Conservation (phyloP, 2,797 vertebrate genomes). For the Novumbra hubbsi region DNA sequence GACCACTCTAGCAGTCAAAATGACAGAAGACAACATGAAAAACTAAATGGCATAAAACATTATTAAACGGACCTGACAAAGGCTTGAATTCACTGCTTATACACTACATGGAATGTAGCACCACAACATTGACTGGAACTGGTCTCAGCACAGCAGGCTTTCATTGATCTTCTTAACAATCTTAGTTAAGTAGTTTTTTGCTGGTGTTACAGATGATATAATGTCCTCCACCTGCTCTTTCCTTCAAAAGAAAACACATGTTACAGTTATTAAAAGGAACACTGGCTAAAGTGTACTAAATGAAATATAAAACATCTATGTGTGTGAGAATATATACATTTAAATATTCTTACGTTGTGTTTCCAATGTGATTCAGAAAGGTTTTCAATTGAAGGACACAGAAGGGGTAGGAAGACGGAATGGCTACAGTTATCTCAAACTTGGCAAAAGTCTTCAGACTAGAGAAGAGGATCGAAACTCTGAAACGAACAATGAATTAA, state of each 20-base stretch:
- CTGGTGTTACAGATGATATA: slow-evolving; percentile 57
- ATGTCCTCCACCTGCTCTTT: slow-evolving; percentile 66
- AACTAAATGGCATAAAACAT: background rate
- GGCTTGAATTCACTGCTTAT: background rate
- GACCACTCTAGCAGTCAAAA: no score
- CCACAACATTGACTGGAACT: slow-evolving; percentile 1
- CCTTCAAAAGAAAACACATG: slow-evolving; percentile 48
- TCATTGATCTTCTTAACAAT: slow-evolving; percentile 68
- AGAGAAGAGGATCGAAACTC: slow-evolving; percentile 71
- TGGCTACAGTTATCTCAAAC: slow-evolving; percentile 70
- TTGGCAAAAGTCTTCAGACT: slow-evolving; percentile 63
- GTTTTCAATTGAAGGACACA: slow-evolving; percentile 56
- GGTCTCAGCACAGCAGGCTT: slow-evolving; percentile 54
- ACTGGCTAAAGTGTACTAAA: background rate
- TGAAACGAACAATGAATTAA: background rate
- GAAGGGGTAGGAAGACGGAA: slow-evolving; percentile 45
- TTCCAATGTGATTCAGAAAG: slow-evolving; percentile 67
- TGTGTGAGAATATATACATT: background rate
- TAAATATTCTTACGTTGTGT: slow-evolving; percentile 59
- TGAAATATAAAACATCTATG: background rate
- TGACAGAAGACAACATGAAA: background rate
- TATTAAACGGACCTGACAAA: background rate
- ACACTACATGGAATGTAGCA: background rate
- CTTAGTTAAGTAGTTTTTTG: slow-evolving; percentile 65
- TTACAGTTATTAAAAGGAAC: background rate